Evolutionary conservation across 53 echinoderm and acorn worm species (phyloP).

Genomic region (Stichopus horrens): DNA sequence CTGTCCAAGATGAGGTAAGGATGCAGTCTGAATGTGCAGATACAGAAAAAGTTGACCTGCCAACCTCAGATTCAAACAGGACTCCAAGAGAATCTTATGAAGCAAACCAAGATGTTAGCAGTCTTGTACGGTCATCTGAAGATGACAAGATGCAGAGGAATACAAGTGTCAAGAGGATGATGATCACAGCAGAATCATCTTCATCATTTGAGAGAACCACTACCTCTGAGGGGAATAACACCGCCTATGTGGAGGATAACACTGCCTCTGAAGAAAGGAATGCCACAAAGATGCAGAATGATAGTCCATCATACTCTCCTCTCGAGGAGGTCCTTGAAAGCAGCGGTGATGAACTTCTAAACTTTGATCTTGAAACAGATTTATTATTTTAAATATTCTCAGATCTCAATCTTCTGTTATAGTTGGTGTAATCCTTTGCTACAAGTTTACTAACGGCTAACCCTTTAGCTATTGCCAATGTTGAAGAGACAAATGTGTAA

Average conservation of each 20-base stretch:
- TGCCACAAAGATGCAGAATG: neutral
- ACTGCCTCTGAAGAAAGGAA: no score
- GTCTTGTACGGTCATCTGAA: neutral
- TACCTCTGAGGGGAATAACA: neutral
- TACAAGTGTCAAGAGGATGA: neutral
- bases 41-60: no score
- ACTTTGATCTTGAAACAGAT: conserved; percentile 62
- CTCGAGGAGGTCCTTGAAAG: conserved; percentile 57
- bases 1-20: no score
- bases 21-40: no score
- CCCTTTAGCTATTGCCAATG: no score
- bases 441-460: no score
- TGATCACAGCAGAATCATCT: neutral
- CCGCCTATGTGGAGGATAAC: neutral
- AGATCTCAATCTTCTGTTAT: no score
- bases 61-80: no score
- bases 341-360: conserved; percentile 56
- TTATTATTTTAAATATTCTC: neutral
- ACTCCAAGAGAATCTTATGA: no score
- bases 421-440: no score
- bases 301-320: conserved; percentile 81
- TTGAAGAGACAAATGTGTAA: no score
- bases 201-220: neutral
- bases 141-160: neutral
- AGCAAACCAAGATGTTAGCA: no score